Evolutionary conservation across 2,888 invertebrate genomes (phyloP).

Genomic region (Ischnura elegans): DNA sequence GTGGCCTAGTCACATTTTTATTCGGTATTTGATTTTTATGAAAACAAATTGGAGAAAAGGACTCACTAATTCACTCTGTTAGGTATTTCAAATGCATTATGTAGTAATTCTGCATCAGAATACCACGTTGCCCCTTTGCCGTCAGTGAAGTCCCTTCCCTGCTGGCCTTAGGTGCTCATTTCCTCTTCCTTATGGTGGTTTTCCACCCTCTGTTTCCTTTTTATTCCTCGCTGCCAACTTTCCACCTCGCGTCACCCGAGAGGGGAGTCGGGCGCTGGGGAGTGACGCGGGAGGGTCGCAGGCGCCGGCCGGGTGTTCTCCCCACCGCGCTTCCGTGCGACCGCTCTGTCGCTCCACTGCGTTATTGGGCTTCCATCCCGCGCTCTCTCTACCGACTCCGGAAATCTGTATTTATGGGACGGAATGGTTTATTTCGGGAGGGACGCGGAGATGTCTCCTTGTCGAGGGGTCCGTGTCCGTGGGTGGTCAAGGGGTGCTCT

Average conservation of each 20-base stretch:
- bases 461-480: not conserved
- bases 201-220: not conserved
- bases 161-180: not conserved
- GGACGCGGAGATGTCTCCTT: too few species aligned
- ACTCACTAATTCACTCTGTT: too few species aligned
- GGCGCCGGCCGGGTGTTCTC: not conserved
- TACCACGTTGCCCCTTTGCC: too few species aligned
- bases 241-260: not conserved
- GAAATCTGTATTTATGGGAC: constrained; percentile 46
- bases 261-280: not conserved
- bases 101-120: too few species aligned
- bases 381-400: not conserved
- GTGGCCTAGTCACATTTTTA: too few species aligned
- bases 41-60: too few species aligned
- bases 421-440: constrained; percentile 24
- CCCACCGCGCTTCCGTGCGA: not conserved
- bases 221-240: not conserved
- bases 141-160: too few species aligned
- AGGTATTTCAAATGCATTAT: too few species aligned
- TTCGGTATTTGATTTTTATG: too few species aligned
- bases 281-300: not conserved
- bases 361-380: constrained; percentile 27
- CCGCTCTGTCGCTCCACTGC: constrained; percentile 11
- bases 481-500: not conserved
- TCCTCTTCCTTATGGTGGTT: not conserved